Evolutionary conservation across 1,140 invertebrate species (phyloP).

Genomic region (Geopemphigus sp.): DNA sequence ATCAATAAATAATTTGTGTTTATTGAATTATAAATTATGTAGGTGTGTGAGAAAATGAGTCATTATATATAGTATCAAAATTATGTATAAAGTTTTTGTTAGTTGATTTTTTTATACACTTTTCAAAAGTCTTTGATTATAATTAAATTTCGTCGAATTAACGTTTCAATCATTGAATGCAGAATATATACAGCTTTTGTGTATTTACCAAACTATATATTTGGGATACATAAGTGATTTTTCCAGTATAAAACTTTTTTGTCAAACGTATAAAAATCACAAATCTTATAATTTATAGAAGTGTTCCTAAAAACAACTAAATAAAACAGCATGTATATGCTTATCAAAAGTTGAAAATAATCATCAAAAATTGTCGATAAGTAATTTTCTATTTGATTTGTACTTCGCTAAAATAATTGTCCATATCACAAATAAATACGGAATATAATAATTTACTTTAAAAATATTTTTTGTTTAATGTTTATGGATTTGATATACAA

Average conservation of each 20-base stretch:
- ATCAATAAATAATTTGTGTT: not conserved
- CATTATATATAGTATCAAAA: conserved; percentile 10
- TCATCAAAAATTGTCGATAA: not conserved
- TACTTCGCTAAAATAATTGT: too few relatives aligned
- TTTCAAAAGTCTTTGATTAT: conserved; percentile 27
- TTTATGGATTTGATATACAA: too few relatives aligned
- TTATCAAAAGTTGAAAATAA: not conserved
- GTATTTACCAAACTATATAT: not conserved
- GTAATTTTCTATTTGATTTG: conserved; percentile 7
- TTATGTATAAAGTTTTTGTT: not conserved
- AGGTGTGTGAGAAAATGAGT: not conserved
- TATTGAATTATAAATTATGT: conserved; percentile 5
- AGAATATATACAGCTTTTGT: not conserved
- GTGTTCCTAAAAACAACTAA: not conserved
- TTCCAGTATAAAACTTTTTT: conserved; percentile 13
- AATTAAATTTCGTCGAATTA: not conserved
- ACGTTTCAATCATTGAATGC: not conserved
- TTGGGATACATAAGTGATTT: conserved; percentile 1
- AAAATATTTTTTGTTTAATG: too few relatives aligned
- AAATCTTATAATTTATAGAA: not conserved
- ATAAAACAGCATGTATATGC: not conserved
- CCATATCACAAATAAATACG: too few relatives aligned
- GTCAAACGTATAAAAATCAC: not conserved
- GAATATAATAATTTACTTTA: too few relatives aligned
- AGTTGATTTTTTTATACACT: not conserved